Evolutionary conservation across 2,113 vertebrate species (phyloP).

Genomic region (Rhadina sibilatrix): DNA sequence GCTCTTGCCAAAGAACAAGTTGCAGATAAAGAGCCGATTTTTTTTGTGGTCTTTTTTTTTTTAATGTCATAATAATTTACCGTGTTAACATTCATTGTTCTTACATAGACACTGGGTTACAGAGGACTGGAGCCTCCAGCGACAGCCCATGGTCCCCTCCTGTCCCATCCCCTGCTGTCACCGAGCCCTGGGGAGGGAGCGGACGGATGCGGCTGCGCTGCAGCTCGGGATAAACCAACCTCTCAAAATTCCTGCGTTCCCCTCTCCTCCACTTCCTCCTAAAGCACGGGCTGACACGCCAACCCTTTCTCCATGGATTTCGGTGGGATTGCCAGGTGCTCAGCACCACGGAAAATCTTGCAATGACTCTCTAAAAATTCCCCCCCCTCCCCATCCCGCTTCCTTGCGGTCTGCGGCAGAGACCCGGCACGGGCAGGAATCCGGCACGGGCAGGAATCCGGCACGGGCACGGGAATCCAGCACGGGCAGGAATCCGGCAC

Average conservation of each 20-base stretch:
- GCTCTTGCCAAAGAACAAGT: not conserved
- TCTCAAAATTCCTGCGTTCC: not conserved
- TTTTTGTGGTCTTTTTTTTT: conserved; percentile 19
- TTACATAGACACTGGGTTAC: conserved; percentile 68
- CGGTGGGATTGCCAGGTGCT: not conserved
- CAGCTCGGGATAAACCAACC: not conserved
- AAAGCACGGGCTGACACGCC: rapidly evolving
- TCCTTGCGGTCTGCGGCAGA: not conserved
- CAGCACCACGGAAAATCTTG: not conserved
- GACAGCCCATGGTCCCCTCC: not conserved
- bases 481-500: too few species aligned
- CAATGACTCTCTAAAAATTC: not conserved
- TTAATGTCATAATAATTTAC: conserved; percentile 71
- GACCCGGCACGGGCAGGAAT: too few species aligned
- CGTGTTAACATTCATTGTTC: conserved; percentile 67
- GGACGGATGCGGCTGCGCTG: not conserved
- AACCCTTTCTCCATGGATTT: not conserved
- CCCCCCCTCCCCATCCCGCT: too few species aligned
- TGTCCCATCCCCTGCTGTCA: not conserved
- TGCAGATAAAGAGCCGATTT: not conserved
- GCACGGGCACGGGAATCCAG: too few species aligned
- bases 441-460: too few species aligned
- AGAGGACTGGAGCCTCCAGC: conserved; percentile 55
- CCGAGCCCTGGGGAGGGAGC: not conserved
- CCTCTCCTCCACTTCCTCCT: not conserved